A percentile compares a stretch with the other conserved stretches of the same genome.
Conservation (phyloP, 2,888 invertebrate genomes). For the Cancer borealis region DNA sequence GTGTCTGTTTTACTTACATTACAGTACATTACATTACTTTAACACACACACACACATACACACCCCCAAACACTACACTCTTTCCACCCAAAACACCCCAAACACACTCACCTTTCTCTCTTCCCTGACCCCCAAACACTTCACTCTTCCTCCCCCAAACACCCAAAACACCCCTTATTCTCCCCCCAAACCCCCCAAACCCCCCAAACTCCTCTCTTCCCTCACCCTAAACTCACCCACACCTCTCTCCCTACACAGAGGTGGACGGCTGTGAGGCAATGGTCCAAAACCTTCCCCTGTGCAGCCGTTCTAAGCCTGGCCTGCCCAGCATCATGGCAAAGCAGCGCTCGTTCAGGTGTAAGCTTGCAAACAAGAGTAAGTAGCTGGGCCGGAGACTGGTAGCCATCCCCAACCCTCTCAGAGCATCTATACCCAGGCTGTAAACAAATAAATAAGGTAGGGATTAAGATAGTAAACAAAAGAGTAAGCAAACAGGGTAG, state of each 20-base stretch:
- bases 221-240: background rate
- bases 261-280: conserved; percentile 61
- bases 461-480: no score
- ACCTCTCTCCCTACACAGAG: conserved; percentile 46
- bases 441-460: no score
- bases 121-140: background rate
- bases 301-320: conserved; percentile 24
- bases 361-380: conserved; percentile 74
- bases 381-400: conserved; percentile 43
- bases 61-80: background rate
- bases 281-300: conserved; percentile 62
- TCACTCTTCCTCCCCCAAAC: no score
- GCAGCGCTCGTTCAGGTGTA: conserved; percentile 80
- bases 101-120: background rate
- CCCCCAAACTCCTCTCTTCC: background rate
- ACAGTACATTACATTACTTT: background rate
- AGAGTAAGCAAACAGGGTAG: no score
- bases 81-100: background rate
- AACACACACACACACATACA: background rate
- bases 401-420: background rate
- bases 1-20: background rate
- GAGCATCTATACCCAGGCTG: background rate
- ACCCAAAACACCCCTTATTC: background rate
- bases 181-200: background rate
- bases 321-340: conserved; percentile 79